phyloP scores from a whole-genome alignment of 2,888 invertebrate species.

The Aethes cnicana region DNA sequence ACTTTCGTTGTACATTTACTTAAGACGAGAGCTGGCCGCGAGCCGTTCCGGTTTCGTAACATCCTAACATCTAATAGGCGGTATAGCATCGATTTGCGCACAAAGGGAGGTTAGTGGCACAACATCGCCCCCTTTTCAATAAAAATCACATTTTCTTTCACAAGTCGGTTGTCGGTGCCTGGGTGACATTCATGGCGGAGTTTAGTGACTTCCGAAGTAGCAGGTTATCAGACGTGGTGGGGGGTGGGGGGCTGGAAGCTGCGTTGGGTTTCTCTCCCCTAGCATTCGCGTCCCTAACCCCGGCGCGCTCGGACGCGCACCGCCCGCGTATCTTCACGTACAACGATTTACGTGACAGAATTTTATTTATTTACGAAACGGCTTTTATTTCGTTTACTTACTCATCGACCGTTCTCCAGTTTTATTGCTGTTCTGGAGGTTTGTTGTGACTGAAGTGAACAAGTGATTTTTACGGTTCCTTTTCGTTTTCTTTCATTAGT shows the following conservation, averaged over 20 bases:
- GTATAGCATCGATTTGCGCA: conserved; percentile 65
- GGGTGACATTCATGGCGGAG: conserved; percentile 75
- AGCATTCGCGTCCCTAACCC: conserved; percentile 70
- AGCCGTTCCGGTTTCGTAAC: conserved; percentile 55
- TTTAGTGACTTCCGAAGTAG: conserved; percentile 82
- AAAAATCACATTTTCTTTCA: conserved; percentile 76
- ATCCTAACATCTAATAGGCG: conserved; percentile 56
- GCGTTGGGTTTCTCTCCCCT: conserved; percentile 63
- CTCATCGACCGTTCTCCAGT: conserved; percentile 44
- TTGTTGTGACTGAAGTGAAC: conserved; percentile 72
- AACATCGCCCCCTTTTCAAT: conserved; percentile 70
- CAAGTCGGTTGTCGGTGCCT: conserved; percentile 65
- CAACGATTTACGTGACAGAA: conserved; percentile 31
- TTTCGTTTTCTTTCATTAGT: conserved; percentile 17
- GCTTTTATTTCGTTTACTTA: conserved; percentile 58
- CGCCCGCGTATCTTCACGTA: conserved; percentile 48
- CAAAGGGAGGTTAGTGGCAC: conserved; percentile 58
- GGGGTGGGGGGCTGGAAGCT: conserved; percentile 62
- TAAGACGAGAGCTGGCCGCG: conserved; percentile 37
- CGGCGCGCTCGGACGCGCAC: conserved; percentile 64
- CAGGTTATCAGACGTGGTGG: conserved; percentile 75
- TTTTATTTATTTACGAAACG: conserved; percentile 53
- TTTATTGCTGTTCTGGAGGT: conserved; percentile 54
- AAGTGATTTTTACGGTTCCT: conserved; percentile 64
- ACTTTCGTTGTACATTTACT: too few relatives aligned